A percentile compares a stretch with the other conserved stretches of the same genome.
Evolutionary conservation across 30 jellyfish, hydroid and myxozoan genomes (phyloP).

Genomic region (Catostylus mosaicus): DNA sequence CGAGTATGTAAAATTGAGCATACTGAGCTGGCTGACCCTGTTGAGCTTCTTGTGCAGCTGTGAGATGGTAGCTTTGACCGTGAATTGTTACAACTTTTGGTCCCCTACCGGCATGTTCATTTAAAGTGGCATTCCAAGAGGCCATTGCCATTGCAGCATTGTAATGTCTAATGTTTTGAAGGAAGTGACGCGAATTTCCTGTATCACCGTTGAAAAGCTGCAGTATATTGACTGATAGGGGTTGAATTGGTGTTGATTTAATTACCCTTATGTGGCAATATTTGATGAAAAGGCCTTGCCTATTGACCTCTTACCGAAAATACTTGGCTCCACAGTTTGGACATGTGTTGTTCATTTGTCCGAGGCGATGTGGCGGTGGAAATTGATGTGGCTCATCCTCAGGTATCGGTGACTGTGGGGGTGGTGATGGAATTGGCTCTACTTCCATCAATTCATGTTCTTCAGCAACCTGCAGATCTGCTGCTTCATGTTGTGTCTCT

Average conservation of each 20-base stretch:
- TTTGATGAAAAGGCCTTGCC: neutral
- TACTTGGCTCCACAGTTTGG: conserved; percentile 12
- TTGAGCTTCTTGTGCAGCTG: conserved; percentile 39
- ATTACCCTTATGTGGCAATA: neutral
- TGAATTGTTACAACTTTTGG: conserved; percentile 46
- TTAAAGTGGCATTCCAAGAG: conserved; percentile 44
- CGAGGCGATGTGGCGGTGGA: conserved; percentile 29
- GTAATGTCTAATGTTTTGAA: conserved; percentile 20
- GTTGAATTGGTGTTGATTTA: no score
- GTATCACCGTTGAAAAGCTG: neutral
- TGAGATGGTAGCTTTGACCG: conserved; percentile 56
- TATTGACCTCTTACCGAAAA: neutral
- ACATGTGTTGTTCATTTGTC: conserved; percentile 26
- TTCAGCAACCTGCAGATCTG: neutral
- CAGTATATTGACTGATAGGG: neutral
- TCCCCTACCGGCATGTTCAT: conserved; percentile 31
- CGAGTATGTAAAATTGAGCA: conserved; percentile 55
- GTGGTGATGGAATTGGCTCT: conserved; percentile 23
- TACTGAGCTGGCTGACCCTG: conserved; percentile 37
- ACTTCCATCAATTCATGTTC: neutral
- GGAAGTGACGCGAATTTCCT: conserved; percentile 14
- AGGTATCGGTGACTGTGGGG: no score
- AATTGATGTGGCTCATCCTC: conserved; percentile 14
- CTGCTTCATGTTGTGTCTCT: neutral
- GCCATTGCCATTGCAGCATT: conserved; percentile 59